phyloP scores from a whole-genome alignment of 1,140 invertebrate species.

The Elymnias hypermnestra region DNA sequence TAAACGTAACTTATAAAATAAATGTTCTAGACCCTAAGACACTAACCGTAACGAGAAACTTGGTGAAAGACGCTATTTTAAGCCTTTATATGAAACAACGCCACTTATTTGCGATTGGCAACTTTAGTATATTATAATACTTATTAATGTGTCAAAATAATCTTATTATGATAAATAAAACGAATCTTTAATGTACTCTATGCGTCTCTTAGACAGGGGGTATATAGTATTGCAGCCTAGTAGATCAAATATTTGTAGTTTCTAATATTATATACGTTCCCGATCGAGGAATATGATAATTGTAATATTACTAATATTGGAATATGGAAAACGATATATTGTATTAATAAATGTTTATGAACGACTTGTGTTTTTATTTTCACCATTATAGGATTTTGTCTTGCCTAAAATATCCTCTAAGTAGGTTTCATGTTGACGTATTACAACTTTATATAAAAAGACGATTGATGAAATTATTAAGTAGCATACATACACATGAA shows the following conservation, averaged over 20 bases:
- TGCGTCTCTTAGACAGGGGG: constrained; percentile 59
- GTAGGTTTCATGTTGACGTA: too few species aligned
- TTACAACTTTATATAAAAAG: too few species aligned
- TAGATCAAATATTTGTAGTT: constrained; percentile 69
- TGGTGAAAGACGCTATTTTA: constrained; percentile 71
- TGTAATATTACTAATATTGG: constrained; percentile 63
- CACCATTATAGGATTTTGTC: too few species aligned
- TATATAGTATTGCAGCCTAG: constrained; percentile 66
- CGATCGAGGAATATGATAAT: constrained; percentile 51
- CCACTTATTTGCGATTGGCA: constrained; percentile 72
- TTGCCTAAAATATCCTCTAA: too few species aligned
- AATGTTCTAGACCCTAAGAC: constrained; percentile 69
- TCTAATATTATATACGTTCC: constrained; percentile 59
- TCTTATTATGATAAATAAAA: constrained; percentile 50
- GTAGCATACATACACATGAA: too few species aligned
- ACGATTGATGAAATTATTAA: too few species aligned
- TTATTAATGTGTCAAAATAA: constrained; percentile 61
- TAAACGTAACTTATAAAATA: constrained; percentile 60
- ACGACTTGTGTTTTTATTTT: constrained; percentile 29
- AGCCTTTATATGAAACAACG: constrained; percentile 62
- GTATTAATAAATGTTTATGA: constrained; percentile 75
- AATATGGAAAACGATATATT: constrained; percentile 70
- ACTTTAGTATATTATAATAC: constrained; percentile 60
- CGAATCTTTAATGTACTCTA: constrained; percentile 64
- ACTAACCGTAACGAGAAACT: constrained; percentile 63